Evolutionary conservation across 1,140 invertebrate genomes (phyloP).

Genomic region (Penaeus vannamei): DNA sequence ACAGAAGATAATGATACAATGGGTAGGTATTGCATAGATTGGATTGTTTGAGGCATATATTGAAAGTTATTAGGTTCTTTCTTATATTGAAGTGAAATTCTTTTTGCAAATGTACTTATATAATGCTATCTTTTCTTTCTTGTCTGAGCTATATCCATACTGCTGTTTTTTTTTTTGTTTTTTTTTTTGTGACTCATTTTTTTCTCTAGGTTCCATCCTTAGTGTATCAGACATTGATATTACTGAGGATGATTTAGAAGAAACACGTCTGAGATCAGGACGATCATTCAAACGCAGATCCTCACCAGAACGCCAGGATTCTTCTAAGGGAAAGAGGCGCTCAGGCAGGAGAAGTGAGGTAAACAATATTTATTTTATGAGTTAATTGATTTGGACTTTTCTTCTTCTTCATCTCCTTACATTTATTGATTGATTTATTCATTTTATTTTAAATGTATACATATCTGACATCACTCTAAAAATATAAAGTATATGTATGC

Average conservation of each 20-base stretch:
- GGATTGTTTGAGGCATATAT: neutral
- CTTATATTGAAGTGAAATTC: too few species aligned
- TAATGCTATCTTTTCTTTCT: too few species aligned
- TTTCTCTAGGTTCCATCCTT: constrained; percentile 37
- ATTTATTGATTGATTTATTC: neutral
- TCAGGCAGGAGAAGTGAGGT: constrained; percentile 13
- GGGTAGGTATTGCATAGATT: constrained; percentile 17
- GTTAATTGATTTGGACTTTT: neutral
- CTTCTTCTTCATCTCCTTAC: neutral
- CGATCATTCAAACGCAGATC: constrained; percentile 40
- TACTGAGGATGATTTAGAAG: constrained; percentile 54
- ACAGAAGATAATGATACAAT: constrained; percentile 50
- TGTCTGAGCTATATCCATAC: too few species aligned
- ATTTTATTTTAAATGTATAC: neutral
- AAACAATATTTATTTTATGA: neutral
- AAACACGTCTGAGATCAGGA: constrained; percentile 43
- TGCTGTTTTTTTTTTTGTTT: too few species aligned
- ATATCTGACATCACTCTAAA: too few species aligned
- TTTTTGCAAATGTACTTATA: too few species aligned
- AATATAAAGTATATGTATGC: too few species aligned
- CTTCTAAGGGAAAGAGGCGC: constrained; percentile 18
- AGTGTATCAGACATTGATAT: constrained; percentile 56
- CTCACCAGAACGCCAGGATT: constrained; percentile 38
- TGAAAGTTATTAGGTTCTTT: neutral
- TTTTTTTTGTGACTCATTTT: neutral